phyloP scores from a whole-genome alignment of 2,888 invertebrate genomes.

The Petrolisthes manimaculis region DNA sequence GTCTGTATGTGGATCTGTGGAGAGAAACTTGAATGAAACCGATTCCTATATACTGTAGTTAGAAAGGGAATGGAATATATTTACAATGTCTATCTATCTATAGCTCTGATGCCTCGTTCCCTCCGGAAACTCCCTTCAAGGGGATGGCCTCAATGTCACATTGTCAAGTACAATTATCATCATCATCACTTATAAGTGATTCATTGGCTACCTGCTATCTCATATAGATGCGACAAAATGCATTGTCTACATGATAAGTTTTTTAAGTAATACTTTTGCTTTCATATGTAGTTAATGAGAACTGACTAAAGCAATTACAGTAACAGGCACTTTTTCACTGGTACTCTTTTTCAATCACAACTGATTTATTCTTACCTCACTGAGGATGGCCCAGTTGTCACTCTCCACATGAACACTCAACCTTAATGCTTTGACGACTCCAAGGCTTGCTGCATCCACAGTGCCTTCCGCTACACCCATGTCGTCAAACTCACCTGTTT shows the following conservation, averaged over 20 bases:
- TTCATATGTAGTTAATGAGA: not conserved
- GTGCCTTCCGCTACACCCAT: constrained; percentile 84
- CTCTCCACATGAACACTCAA: constrained; percentile 85
- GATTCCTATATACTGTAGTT: too few species aligned
- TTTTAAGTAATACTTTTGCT: not conserved
- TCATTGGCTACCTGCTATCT: too few species aligned
- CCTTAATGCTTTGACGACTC: constrained; percentile 79
- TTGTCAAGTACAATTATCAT: too few species aligned
- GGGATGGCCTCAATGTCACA: too few species aligned
- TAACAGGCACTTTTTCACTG: not conserved
- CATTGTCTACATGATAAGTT: not conserved
- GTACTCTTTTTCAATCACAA: not conserved
- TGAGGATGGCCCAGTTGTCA: constrained; percentile 90
- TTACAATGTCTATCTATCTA: too few species aligned
- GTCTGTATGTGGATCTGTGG: constrained; percentile 51
- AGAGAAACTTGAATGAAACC: not conserved
- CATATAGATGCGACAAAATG: not conserved
- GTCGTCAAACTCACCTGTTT: constrained; percentile 79
- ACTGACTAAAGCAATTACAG: not conserved
- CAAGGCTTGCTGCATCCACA: constrained; percentile 76
- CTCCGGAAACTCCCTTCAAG: too few species aligned
- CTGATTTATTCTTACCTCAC: constrained; percentile 77
- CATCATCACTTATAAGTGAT: too few species aligned
- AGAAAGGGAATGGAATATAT: too few species aligned
- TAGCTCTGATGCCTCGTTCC: too few species aligned